Evolutionary conservation across 2,113 vertebrate species (phyloP).

Genomic region (Protobothrops mucrosquamatus): DNA sequence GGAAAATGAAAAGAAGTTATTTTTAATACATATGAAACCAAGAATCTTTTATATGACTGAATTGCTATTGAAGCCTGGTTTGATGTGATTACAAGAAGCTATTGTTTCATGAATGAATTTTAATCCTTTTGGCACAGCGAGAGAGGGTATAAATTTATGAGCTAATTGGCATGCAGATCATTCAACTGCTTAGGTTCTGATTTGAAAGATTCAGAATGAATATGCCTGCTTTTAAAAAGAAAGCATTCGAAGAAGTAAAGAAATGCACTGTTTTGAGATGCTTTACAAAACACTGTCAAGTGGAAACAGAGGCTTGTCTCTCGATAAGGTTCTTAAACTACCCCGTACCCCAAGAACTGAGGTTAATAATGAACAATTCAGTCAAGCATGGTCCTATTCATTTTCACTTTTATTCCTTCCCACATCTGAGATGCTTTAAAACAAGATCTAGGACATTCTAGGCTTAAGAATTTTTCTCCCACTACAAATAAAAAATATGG

Average conservation of each 20-base stretch:
- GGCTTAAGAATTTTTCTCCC: neutral
- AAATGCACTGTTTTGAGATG: constrained; percentile 12
- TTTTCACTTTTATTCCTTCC: neutral
- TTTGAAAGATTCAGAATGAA: constrained; percentile 54
- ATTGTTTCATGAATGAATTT: constrained; percentile 63
- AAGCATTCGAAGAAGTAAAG: constrained; percentile 34
- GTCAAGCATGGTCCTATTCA: neutral
- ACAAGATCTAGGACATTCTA: neutral
- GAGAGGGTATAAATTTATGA: constrained; percentile 50
- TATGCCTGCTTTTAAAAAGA: constrained; percentile 42
- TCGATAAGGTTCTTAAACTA: constrained; percentile 9
- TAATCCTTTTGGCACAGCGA: constrained; percentile 59
- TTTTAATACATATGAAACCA: constrained; percentile 57
- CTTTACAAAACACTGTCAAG: constrained; percentile 37
- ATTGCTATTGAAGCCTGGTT: constrained; percentile 62
- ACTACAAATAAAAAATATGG: neutral
- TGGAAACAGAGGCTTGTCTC: neutral
- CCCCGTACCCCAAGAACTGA: constrained; percentile 1
- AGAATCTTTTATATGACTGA: constrained; percentile 52
- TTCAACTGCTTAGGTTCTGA: constrained; percentile 55
- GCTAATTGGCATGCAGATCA: constrained; percentile 59
- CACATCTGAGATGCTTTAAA: neutral
- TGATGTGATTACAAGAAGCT: constrained; percentile 60
- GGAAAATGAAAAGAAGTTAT: constrained; percentile 55
- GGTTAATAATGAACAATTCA: neutral